Percentiles rank a stretch among this genome's conserved stretches.
These are phyloP conservation scores for Metallyticus violacea DNA, from an alignment of 2,888 invertebrate genomes.

Conservation along the genomic window DNA sequence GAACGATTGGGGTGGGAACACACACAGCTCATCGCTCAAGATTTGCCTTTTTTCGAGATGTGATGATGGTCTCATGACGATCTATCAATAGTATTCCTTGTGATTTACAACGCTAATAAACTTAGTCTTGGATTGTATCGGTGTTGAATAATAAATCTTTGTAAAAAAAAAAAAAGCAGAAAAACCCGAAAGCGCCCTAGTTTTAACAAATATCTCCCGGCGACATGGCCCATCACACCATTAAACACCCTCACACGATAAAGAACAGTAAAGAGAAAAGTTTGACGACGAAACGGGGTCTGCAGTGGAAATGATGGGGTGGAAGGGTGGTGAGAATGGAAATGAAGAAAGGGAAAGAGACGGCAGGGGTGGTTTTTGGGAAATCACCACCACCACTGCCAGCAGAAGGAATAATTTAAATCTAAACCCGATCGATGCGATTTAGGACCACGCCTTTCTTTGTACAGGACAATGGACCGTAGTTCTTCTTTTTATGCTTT, in stretches of 20 bases:
- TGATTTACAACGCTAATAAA: background rate
- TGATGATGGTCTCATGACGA: background rate
- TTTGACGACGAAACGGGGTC: background rate
- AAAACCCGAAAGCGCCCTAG: background rate
- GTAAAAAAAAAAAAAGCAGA: background rate
- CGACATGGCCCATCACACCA: background rate
- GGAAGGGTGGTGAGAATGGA: background rate
- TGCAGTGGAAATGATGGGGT: background rate
- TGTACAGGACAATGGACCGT: background rate
- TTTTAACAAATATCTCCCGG: background rate
- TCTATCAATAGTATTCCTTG: background rate
- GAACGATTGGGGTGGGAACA: no score
- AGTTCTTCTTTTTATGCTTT: background rate
- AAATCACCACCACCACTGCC: background rate
- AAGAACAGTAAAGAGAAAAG: background rate
- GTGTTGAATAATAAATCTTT: background rate
- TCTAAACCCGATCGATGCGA: slow-evolving; percentile 23
- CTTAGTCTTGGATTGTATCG: background rate
- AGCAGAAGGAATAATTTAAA: slow-evolving; percentile 22
- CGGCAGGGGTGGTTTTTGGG: background rate
- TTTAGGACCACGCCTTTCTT: background rate
- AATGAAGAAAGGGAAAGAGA: background rate
- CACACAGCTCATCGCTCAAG: no score
- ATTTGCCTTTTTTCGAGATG: background rate
- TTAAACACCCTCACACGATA: background rate